These are phyloP conservation scores for Hanleya hanleyi DNA, from an alignment of 2,888 invertebrate genomes.

Conservation along the genomic window DNA sequence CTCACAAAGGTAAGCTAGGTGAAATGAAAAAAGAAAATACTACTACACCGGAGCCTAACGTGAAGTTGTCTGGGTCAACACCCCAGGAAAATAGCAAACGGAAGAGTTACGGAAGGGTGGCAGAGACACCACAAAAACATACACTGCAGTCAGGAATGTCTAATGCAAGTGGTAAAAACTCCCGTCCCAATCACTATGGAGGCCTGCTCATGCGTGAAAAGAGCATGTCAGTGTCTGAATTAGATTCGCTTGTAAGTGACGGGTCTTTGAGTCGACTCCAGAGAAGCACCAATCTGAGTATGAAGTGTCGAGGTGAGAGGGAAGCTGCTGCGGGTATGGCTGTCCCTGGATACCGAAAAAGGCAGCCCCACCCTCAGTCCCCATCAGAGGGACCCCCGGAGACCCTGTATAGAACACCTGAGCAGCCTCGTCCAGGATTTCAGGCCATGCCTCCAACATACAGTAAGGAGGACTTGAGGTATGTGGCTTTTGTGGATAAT, in stretches of 20 bases:
- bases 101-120: too few species aligned
- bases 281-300: not conserved
- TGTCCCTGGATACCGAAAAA: too few species aligned
- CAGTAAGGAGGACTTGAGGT: too few species aligned
- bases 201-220: constrained; percentile 7
- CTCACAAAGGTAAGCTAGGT: not conserved
- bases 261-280: not conserved
- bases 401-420: too few species aligned
- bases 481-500: too few species aligned
- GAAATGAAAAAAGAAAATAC: not conserved
- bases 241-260: constrained; percentile 1
- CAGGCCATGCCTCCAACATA: too few species aligned
- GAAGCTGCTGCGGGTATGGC: too few species aligned
- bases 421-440: too few species aligned
- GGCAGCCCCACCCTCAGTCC: too few species aligned
- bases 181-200: not conserved
- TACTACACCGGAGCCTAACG: not conserved
- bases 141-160: not conserved
- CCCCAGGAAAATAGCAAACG: not conserved
- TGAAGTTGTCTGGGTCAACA: not conserved
- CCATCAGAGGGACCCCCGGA: too few species aligned
- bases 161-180: not conserved
- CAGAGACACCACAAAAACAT: not conserved
- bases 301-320: not conserved
- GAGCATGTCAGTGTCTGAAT: constrained; percentile 9